phyloP scores from a whole-genome alignment of 2,888 invertebrate species.

The Leucozona laternaria region DNA sequence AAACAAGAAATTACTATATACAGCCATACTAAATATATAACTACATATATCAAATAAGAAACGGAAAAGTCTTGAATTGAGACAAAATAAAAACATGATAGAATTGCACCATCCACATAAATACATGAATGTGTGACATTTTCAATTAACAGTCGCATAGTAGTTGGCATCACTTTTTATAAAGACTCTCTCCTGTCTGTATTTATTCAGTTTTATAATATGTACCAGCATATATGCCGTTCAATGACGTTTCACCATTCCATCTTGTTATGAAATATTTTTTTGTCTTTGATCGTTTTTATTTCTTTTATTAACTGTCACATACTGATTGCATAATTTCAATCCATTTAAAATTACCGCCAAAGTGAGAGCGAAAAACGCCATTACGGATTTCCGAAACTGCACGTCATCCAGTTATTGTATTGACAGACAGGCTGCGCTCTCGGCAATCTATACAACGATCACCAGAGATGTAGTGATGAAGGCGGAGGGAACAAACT shows the following conservation, averaged over 20 bases:
- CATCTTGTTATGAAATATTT: constrained; percentile 50
- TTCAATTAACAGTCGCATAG: constrained; percentile 26
- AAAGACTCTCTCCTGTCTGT: background rate
- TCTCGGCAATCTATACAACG: background rate
- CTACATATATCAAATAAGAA: constrained; percentile 13
- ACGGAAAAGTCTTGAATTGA: constrained; percentile 18
- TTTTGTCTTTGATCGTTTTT: constrained; percentile 22
- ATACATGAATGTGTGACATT: background rate
- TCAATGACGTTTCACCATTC: constrained; percentile 40
- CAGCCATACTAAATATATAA: background rate
- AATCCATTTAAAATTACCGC: constrained; percentile 35
- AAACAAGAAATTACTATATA: constrained; percentile 19
- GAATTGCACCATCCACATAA: background rate
- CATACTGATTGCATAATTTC: constrained; percentile 56
- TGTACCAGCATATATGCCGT: background rate
- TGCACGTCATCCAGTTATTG: constrained; percentile 57
- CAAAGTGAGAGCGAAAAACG: constrained; percentile 61
- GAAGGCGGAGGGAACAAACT: background rate
- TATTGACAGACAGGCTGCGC: constrained; percentile 6
- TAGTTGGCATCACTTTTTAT: constrained; percentile 28
- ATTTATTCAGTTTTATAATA: background rate
- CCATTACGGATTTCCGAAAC: constrained; percentile 70
- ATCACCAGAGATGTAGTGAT: constrained; percentile 4
- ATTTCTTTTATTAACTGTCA: constrained; percentile 16
- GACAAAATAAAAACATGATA: constrained; percentile 13